These are phyloP conservation scores for Scaptodrosophila lebanonensis DNA, from an alignment of 1,140 invertebrate genomes.

Conservation along the genomic window DNA sequence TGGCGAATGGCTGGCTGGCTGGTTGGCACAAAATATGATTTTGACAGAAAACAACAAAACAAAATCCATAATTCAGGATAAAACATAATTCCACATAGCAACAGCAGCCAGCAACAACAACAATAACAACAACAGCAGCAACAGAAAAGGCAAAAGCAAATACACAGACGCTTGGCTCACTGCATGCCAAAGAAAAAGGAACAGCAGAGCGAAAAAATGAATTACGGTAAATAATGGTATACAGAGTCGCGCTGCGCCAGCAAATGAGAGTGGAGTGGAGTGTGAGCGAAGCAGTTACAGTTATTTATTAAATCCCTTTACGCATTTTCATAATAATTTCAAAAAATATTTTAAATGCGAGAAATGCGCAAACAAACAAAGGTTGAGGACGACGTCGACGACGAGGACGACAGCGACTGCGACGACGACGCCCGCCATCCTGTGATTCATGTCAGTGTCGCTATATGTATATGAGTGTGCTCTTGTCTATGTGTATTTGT, in stretches of 20 bases:
- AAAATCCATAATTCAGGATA: slow-evolving; percentile 77
- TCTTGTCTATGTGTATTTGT: background rate
- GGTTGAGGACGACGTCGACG: slow-evolving; percentile 11
- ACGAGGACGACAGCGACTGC: slow-evolving; percentile 6
- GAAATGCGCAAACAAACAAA: slow-evolving; percentile 1
- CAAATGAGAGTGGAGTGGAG: background rate
- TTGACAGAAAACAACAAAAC: slow-evolving; percentile 77
- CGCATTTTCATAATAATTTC: slow-evolving; percentile 77
- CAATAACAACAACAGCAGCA: background rate
- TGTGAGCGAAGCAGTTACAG: slow-evolving; percentile 68
- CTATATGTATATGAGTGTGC: background rate
- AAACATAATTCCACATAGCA: slow-evolving; percentile 74
- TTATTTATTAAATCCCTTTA: slow-evolving; percentile 77
- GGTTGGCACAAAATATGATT: slow-evolving; percentile 68
- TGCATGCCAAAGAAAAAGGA: slow-evolving; percentile 36
- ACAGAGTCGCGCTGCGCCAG: background rate
- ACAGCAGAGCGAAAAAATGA: slow-evolving; percentile 48
- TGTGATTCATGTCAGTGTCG: slow-evolving; percentile 59
- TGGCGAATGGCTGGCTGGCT: slow-evolving; percentile 11
- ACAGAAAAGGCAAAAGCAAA: slow-evolving; percentile 48
- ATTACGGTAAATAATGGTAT: slow-evolving; percentile 45
- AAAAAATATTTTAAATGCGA: slow-evolving; percentile 72
- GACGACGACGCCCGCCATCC: slow-evolving; percentile 43
- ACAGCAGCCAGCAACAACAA: slow-evolving; percentile 10
- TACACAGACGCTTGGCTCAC: too few relatives aligned